phyloP scores from a whole-genome alignment of 2,797 vertebrate genomes.

The Clarias fuscus region DNA sequence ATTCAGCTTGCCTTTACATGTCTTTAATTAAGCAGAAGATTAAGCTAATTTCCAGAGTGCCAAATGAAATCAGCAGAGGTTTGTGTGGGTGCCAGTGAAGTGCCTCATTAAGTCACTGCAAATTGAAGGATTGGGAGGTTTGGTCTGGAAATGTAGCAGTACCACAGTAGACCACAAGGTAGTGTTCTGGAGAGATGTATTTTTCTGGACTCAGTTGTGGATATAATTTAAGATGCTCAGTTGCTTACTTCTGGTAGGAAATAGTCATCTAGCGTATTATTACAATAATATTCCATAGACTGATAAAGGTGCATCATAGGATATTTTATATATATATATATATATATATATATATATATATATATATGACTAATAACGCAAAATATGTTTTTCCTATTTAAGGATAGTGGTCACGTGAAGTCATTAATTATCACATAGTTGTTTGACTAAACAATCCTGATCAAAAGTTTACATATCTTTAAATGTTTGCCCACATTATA shows the following conservation, averaged over 20 bases:
- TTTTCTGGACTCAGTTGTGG: not conserved
- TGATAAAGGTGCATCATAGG: not conserved
- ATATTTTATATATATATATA: too few relatives aligned
- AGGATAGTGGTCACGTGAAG: too few relatives aligned
- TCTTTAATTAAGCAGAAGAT: constrained; percentile 49
- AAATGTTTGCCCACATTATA: too few relatives aligned
- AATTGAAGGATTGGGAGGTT: constrained; percentile 15
- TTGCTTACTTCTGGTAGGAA: not conserved
- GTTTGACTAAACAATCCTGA: too few relatives aligned
- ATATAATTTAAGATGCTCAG: not conserved
- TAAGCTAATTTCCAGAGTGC: constrained; percentile 46
- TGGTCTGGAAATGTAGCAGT: not conserved
- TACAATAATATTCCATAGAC: not conserved
- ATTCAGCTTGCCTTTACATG: constrained; percentile 47
- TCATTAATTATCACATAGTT: too few relatives aligned
- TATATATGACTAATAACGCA: too few relatives aligned
- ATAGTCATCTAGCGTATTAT: not conserved
- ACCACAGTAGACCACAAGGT: constrained; percentile 22
- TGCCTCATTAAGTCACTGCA: constrained; percentile 43
- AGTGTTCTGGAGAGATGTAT: constrained; percentile 13
- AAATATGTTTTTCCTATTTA: too few relatives aligned
- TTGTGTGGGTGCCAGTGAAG: constrained; percentile 41
- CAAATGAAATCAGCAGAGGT: constrained; percentile 50
- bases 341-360: too few relatives aligned
- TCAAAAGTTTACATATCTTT: too few relatives aligned